Base-by-base conservation (phyloP, 2,113 vertebrate genomes). In the Coryphaenoides rupestris region DNA sequence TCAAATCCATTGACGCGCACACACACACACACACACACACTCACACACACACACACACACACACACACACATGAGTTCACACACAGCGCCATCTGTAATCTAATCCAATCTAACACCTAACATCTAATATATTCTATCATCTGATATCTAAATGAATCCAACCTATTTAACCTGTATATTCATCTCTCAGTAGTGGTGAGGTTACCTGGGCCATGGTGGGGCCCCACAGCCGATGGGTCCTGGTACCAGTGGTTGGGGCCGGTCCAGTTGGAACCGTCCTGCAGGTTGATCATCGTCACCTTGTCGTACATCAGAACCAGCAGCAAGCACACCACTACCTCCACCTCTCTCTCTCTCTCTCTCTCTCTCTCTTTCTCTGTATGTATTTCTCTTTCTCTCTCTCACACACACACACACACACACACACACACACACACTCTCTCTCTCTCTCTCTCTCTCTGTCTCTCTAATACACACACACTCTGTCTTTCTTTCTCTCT, bases 271-370 rank as follows among this genome's bases (percentile, higher is more conserved):
- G 89, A 87, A 61, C 87, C 82, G 22, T 86, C 92, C 82, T 93
- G 92, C 80, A 94, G 89, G 76, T 94, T 94, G 79, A 94, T 82
- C 92, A 93, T 94, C 69, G 87, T 90, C 88, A 92, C 87, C 84
- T 92, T 93, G 76, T 93, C 91, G 83, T 92, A 92, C 90, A 92
- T 93, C 82, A 64, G 55, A 56, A 84, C 66, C 77, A 79, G 61
- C 86, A 22, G n/a, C 4, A 19, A 12, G n/a, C n/a, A 19, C 19
- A 19, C 50, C n/a, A 17, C 50, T 52, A 21, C 12, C 53, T 55
- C n/a, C 53, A 22, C 7, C n/a, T 21, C 3, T 2, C 7, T 10
- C 19, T 21, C 5, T 53, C 19, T n/a, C n/a, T 53, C 50, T 53
- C 50, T 53, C 50, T 0, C n/a, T 53, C 10, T 17, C n/a, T n/a